Evolutionary conservation across 2,113 vertebrate species (phyloP), one percentile per base, ranked within the genome.

Genomic region (Columbina picui): DNA sequence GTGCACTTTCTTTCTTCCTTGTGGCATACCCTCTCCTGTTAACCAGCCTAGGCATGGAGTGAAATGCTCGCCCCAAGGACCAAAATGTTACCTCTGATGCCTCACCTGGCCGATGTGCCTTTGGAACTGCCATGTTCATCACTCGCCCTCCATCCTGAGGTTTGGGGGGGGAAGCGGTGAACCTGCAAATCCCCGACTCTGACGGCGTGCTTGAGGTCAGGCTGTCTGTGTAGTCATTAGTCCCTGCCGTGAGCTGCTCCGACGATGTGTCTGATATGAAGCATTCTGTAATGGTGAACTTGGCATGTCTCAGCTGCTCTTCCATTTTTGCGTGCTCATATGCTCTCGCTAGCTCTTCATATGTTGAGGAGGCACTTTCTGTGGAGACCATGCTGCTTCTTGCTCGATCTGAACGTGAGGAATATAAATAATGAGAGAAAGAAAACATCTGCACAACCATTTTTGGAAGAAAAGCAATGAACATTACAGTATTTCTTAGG

Each of bases 341-440:
- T 27, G 99, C 99, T 87, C 99, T 98, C 7, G 99, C 99, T 97
- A 99, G 98, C 94, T 99, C 99, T 98, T 99, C 99, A 0, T 99
- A 99, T 1, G 99, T 99, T 93, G 99, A 99, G 93, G 99, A 99
- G 84, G 99, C 99, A 88, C 99, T 99, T 98, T 99, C 99, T 55
- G 99, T 99, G 68, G 99, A 99, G 84, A 99, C 99, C 99, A 99
- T 99, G 97, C 99, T 99, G 98, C 99, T 99, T 85, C 99, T 98
- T 6, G 99, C 99, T 27, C 99, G 98, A 97, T 99, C 99, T 99
- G 73, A 34, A n/a, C 2, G 43, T 1, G 12, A 34, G 90, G 41
- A 29, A n/a, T 12, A 56, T 7, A 43, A 14, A 6, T 5, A 45
- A 68, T 0, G 19, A 19, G 60, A 91, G 65, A 77, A 61, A 83